Conservation (phyloP, 2,888 invertebrate genomes). For the Alviniconcha strummeri region DNA sequence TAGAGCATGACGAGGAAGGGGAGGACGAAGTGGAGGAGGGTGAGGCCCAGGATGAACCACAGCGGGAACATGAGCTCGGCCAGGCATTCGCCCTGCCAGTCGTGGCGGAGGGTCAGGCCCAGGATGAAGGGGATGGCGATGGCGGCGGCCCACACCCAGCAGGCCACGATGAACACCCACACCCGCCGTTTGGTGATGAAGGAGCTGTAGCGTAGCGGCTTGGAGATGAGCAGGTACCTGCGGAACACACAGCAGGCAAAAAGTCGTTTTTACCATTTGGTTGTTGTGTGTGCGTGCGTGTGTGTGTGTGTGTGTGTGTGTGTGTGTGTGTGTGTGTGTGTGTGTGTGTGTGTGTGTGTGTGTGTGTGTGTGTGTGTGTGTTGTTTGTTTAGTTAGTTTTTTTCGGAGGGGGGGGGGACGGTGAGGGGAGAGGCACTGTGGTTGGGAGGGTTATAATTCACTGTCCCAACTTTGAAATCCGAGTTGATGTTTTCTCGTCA, state of each 20-base stretch:
- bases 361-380: too few species aligned
- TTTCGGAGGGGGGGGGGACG: too few species aligned
- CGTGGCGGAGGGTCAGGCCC: background rate
- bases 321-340: too few species aligned
- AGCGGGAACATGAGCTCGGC: conserved; percentile 24
- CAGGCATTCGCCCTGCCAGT: conserved; percentile 9
- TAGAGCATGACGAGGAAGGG: conserved; percentile 29
- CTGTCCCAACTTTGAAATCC: too few species aligned
- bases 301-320: too few species aligned
- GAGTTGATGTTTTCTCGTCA: too few species aligned
- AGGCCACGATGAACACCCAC: background rate
- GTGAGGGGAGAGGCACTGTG: too few species aligned
- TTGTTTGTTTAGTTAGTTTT: too few species aligned
- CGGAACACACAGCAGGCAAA: background rate
- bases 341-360: too few species aligned
- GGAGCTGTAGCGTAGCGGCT: conserved; percentile 12
- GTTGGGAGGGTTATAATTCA: too few species aligned
- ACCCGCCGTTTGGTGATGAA: conserved; percentile 23
- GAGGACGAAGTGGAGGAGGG: conserved; percentile 20
- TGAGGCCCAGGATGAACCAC: conserved; percentile 26
- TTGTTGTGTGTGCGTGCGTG: too few species aligned
- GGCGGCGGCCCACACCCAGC: conserved; percentile 26
- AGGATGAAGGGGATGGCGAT: conserved; percentile 11
- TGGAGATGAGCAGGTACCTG: conserved; percentile 30
- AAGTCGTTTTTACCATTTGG: too few species aligned